Base-by-base conservation (phyloP, 2,888 invertebrate species). In the Mamestra brassicae region DNA sequence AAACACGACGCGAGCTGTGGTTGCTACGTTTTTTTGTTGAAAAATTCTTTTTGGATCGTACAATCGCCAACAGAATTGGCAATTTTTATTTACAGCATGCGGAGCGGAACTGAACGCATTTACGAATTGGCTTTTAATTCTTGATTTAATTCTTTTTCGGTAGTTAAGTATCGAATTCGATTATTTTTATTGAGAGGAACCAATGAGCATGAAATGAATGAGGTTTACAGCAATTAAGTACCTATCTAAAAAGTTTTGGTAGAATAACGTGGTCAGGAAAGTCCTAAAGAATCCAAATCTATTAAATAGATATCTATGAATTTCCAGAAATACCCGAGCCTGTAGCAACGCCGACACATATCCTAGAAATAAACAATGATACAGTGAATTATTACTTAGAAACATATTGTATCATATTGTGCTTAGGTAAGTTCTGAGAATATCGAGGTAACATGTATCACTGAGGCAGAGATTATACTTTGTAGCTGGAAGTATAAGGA, bases 1-100 rank as follows among this genome's bases (percentile, higher is more conserved):
- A 80, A 85, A 84, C 67, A 72, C 68, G 71, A 80, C 68, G 74
- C 75, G 68, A 62, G 81, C 79, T 83, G 77, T 80, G 78, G 81
- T 77, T 79, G 73, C 76, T 79, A 73, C 76, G 52, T 58, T 85
- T 86, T 26, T 78, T 78, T 76, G 78, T 78, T 70, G 47, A 65
- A 85, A 78, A 77, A 67, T 1, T 66, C 64, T 83, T 78, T 80
- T 84, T 74, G 60, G 34, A 60, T 60, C 68, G 70, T 69, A 85
- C 74, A 73, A 80, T 80, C 65, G 65, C 58, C 45, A 58, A 83
- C 74, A 73, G 61, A 76, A 73, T 76, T 64, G 72, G 5, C 52
- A 34, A 60, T 67, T 82, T 82, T 72, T 75, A 80, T 82, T 84
- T 80, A 82, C 81, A 83, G 38, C 52, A 69, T 61, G 47, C 58